Percentiles rank a stretch among this genome's conserved stretches.
These are phyloP conservation scores for Platalea minor DNA, from an alignment of 2,797 vertebrate genomes.

Conservation along the genomic window DNA sequence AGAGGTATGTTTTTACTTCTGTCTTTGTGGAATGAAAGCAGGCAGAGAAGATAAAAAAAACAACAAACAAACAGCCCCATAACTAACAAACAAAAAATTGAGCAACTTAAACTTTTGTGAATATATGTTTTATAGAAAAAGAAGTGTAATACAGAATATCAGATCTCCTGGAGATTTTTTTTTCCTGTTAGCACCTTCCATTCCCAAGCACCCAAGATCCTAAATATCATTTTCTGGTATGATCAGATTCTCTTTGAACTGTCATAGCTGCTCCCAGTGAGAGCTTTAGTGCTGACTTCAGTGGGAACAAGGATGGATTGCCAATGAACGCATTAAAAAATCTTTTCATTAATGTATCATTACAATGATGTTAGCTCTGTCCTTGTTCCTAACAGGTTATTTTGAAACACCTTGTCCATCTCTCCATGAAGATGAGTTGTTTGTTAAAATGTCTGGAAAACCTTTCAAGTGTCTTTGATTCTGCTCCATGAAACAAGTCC, in stretches of 20 bases:
- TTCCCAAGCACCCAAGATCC: not conserved
- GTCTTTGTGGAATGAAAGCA: not conserved
- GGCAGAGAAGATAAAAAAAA: not conserved
- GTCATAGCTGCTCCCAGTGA: not conserved
- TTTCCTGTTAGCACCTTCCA: not conserved
- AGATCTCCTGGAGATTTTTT: not conserved
- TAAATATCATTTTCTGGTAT: not conserved
- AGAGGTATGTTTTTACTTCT: constrained; percentile 59
- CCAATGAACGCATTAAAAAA: not conserved
- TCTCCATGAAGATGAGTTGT: not conserved
- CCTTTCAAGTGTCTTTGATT: not conserved
- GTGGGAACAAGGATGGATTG: not conserved
- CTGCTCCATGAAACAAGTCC: not conserved
- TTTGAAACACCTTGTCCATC: not conserved
- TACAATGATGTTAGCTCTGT: not conserved
- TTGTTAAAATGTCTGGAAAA: not conserved
- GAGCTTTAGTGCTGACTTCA: not conserved
- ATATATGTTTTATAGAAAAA: not conserved
- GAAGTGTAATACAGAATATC: not conserved
- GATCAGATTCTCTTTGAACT: not conserved
- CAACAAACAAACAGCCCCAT: not conserved
- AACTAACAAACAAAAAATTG: not conserved
- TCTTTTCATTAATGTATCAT: not conserved
- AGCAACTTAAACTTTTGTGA: not conserved
- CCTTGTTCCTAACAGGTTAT: not conserved